Percentiles rank a stretch among this genome's conserved stretches.
Evolutionary conservation across 1,140 invertebrate genomes (phyloP).

Genomic region (Megathymus violae): DNA sequence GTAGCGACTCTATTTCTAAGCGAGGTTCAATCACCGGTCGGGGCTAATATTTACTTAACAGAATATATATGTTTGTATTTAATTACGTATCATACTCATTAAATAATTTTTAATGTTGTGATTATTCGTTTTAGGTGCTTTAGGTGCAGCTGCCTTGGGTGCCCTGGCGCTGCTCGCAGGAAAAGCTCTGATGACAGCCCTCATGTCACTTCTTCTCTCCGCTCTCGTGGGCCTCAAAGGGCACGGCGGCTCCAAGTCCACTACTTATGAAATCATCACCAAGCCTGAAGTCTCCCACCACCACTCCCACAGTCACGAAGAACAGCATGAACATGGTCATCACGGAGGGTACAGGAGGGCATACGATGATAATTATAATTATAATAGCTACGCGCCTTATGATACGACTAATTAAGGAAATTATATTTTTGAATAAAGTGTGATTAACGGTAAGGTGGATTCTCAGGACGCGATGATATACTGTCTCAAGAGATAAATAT

Average conservation of each 20-base stretch:
- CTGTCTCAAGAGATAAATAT: background rate
- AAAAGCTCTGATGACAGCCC: conserved; percentile 91
- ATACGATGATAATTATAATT: conserved; percentile 72
- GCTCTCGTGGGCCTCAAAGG: conserved; percentile 90
- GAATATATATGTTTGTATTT: too few species aligned
- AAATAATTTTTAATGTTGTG: too few species aligned
- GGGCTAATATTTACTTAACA: too few species aligned
- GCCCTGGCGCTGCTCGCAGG: conserved; percentile 90
- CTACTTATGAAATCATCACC: conserved; percentile 92
- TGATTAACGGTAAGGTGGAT: background rate
- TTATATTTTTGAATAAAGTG: background rate
- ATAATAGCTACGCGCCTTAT: conserved; percentile 75
- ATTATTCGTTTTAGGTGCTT: conserved; percentile 82
- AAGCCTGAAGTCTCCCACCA: conserved; percentile 90
- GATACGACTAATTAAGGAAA: conserved; percentile 54
- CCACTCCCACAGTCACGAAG: conserved; percentile 88
- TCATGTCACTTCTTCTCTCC: conserved; percentile 90
- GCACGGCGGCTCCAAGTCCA: conserved; percentile 86
- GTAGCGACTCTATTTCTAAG: too few species aligned
- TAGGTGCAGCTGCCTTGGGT: conserved; percentile 89
- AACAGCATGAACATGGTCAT: conserved; percentile 80
- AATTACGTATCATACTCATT: too few species aligned
- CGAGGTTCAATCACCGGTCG: too few species aligned
- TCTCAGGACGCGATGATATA: conserved; percentile 9
- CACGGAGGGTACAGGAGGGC: conserved; percentile 79